phyloP scores from a whole-genome alignment of 2,797 vertebrate species.

The Heteromormyrus szaboi region DNA sequence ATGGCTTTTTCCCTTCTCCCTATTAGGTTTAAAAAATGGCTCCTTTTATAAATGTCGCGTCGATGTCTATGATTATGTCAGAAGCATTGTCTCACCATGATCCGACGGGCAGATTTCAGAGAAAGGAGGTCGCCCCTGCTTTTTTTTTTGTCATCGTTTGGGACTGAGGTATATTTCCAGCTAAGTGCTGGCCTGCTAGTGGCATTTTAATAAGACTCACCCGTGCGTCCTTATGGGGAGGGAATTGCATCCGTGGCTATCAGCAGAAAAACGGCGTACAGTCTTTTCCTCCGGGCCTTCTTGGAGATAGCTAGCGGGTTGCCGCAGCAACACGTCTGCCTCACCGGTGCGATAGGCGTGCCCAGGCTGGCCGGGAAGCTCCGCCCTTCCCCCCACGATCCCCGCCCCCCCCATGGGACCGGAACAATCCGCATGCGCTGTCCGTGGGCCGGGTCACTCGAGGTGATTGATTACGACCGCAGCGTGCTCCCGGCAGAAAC shows the following conservation, averaged over 20 bases:
- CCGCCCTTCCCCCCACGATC: too few relatives aligned
- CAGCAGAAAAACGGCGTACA: not conserved
- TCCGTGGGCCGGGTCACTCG: constrained; percentile 59
- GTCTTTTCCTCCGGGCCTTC: not conserved
- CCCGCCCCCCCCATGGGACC: not conserved
- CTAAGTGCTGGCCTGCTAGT: not conserved
- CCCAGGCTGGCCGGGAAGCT: not conserved
- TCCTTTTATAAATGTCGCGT: not conserved
- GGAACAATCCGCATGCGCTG: constrained; percentile 39
- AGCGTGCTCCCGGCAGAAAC: constrained; percentile 59
- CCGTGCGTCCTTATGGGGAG: not conserved
- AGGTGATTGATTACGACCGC: constrained; percentile 68
- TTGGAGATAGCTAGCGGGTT: not conserved
- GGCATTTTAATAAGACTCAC: not conserved
- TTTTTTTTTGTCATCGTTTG: not conserved
- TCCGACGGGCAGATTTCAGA: not conserved
- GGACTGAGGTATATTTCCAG: not conserved
- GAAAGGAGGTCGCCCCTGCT: not conserved
- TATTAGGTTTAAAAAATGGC: not conserved
- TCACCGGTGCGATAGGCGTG: not conserved
- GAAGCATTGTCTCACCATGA: not conserved
- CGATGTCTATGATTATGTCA: not conserved
- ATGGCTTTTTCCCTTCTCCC: not conserved
- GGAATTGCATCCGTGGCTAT: not conserved
- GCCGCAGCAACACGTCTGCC: not conserved